Evolutionary conservation across 2,113 vertebrate genomes (phyloP).

Genomic region (Actenoides lindsayi): DNA sequence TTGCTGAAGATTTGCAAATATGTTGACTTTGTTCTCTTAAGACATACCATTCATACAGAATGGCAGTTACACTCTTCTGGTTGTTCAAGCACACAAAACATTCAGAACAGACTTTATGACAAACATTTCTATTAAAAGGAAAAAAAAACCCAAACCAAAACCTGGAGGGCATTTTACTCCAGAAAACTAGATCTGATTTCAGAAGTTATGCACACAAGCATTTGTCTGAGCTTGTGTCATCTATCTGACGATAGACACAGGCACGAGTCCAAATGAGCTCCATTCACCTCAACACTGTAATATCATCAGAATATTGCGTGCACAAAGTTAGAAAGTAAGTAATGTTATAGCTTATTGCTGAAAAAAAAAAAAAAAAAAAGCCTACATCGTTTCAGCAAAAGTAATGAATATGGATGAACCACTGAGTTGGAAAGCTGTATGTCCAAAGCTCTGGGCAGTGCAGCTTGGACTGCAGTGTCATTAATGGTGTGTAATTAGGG

Average conservation of each 20-base stretch:
- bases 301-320: not conserved
- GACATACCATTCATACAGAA: not conserved
- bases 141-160: not conserved
- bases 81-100: not conserved
- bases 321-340: not conserved
- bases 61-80: not conserved
- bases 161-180: not conserved
- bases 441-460: not conserved
- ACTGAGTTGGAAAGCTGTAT: not conserved
- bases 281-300: not conserved
- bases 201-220: not conserved
- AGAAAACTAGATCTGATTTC: not conserved
- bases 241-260: not conserved
- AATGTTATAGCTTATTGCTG: not conserved
- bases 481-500: not conserved
- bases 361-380: not conserved
- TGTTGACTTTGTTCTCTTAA: fast-evolving
- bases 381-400: not conserved
- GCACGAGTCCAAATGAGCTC: not conserved
- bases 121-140: not conserved
- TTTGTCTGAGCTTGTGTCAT: fast-evolving
- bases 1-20: not conserved
- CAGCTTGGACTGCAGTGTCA: not conserved
- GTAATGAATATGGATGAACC: fast-evolving
- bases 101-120: not conserved